A percentile compares a stretch with the other conserved stretches of the same genome.
phyloP scores from a whole-genome alignment of 2,888 invertebrate genomes.

The Cheilosia vulpina region DNA sequence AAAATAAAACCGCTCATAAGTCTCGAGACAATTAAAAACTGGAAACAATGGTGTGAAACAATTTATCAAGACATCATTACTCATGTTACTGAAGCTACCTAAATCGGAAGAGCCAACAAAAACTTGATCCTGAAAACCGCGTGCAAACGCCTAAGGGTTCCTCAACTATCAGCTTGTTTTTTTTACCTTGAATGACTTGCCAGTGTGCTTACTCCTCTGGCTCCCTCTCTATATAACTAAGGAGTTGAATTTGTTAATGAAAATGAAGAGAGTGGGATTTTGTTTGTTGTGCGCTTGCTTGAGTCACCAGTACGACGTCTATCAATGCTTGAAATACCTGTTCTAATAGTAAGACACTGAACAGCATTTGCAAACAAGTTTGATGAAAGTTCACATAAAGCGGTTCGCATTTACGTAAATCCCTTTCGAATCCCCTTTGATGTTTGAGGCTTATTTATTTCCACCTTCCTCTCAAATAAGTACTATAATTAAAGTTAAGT shows the following conservation, averaged over 20 bases:
- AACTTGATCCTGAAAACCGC: constrained; percentile 29
- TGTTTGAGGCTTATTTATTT: neutral
- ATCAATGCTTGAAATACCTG: constrained; percentile 18
- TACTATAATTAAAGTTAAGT: neutral
- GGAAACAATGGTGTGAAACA: constrained; percentile 22
- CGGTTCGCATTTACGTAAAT: neutral
- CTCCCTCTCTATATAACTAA: neutral
- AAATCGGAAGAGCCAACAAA: neutral
- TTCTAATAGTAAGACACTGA: constrained; percentile 10
- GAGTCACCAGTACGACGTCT: too few relatives aligned
- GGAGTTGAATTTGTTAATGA: neutral
- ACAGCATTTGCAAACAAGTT: constrained; percentile 40
- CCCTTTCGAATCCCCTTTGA: constrained; percentile 9
- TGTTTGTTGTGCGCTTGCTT: neutral
- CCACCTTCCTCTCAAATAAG: neutral
- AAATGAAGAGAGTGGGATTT: neutral
- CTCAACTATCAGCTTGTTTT: neutral
- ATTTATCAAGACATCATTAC: constrained; percentile 64
- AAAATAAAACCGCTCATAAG: neutral
- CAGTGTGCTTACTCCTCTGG: neutral
- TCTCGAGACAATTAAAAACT: constrained; percentile 40
- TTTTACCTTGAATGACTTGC: neutral
- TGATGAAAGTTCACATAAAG: constrained; percentile 41
- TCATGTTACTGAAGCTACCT: constrained; percentile 41
- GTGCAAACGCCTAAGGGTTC: constrained; percentile 19